A percentile compares a stretch with the other conserved stretches of the same genome.
Conservation (phyloP, 23 tunicate species). For the Halocynthia roretzi region DNA sequence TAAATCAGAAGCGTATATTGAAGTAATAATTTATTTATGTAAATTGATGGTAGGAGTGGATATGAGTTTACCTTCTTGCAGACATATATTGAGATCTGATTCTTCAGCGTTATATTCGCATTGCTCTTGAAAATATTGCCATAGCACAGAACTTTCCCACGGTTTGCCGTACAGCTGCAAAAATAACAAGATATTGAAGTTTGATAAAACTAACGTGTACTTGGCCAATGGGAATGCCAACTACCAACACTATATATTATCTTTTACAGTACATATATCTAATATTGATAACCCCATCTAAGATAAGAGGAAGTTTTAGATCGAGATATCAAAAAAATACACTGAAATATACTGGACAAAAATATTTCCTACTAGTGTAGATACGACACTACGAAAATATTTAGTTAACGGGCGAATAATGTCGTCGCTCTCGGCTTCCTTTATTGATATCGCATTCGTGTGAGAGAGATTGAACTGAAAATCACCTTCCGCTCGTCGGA, state of each 20-base stretch:
- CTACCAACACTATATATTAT: background rate
- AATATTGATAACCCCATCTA: background rate
- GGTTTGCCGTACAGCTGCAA: conserved; percentile 44
- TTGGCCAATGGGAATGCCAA: too few species aligned
- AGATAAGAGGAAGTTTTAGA: background rate
- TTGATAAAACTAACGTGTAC: too few species aligned
- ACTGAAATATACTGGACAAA: background rate
- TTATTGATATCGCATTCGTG: too few species aligned
- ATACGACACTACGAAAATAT: too few species aligned
- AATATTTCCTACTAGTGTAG: background rate
- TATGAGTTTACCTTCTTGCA: conserved; percentile 55
- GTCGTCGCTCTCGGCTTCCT: too few species aligned
- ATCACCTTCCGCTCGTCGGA: too few species aligned
- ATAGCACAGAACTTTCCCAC: conserved; percentile 25
- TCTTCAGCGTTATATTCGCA: conserved; percentile 48
- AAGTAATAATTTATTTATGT: background rate
- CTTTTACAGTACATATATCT: background rate
- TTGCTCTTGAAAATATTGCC: conserved; percentile 43
- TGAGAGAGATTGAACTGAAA: too few species aligned
- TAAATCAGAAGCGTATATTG: too few species aligned
- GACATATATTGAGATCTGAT: conserved; percentile 41
- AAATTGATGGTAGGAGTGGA: background rate
- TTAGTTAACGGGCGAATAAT: too few species aligned
- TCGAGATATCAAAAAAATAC: background rate
- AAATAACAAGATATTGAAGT: background rate